Base-by-base conservation (phyloP, 1,140 invertebrate species). In the Achatina immaculata region DNA sequence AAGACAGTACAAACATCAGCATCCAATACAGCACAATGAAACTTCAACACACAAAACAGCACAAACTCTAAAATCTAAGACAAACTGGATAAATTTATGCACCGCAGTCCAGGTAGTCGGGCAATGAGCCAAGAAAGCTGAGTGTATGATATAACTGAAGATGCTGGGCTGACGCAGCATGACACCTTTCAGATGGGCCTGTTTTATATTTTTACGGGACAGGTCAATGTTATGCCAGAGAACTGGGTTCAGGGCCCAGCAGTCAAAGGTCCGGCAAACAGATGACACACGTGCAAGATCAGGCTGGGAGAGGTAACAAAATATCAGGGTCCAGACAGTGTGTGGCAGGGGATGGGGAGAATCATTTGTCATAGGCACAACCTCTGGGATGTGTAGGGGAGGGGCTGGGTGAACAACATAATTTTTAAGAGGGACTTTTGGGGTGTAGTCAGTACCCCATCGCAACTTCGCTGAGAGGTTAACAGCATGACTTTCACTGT, bases 161-260 rank as follows among this genome's bases (percentile, higher is more conserved):
- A 97, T 90, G 96, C 95, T 93, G 0, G 97, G 97, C 90, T 99
- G 97, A 0, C 96, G 93, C 2, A 96, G 93, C n/a, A 96, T 95
- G 75, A 98, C 95, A 0, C 95, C 95, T 4, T 94, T 94, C 66
- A 98, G 89, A 84, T 96, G 94, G 7, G 93, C 92, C 1, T 95
- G 94, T 2, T 94, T 95, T 68, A 97, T 93, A 83, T 94, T 94
- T 45, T 87, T 90, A 48, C 86, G 86, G 78, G 91, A 89, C 14
- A 97, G 93, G 87, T 96, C 95, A 92, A 98, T 94, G 42, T 91
- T 93, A 83, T 93, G 94, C 97, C 97, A 98, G 21, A 98, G 91
- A 79, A 91, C 92, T n/a, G 95, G 95, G 87, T 97, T 95, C 81
- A 96, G 93, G 84, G 95, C 94, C 89, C 94, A 94, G 79, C 94